A percentile compares a stretch with the other conserved stretches of the same genome.
Conservation (phyloP, 1,140 invertebrate genomes). For the Drosophila tani region DNA sequence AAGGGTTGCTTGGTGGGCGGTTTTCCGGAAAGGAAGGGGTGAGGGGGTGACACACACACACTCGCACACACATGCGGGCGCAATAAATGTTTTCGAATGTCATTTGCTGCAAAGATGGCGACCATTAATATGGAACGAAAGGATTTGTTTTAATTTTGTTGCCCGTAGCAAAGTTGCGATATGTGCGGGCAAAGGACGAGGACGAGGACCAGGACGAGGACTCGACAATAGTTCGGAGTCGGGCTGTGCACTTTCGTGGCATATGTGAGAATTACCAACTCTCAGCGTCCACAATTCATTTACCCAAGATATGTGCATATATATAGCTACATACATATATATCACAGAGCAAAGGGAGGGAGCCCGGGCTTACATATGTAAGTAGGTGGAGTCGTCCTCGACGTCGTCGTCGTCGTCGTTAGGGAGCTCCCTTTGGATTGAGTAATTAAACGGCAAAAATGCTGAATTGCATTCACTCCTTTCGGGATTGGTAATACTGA, state of each 20-base stretch:
- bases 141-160: conserved; percentile 83
- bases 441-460: conserved; percentile 63
- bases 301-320: conserved; percentile 9
- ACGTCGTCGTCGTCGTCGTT: neutral
- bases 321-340: neutral
- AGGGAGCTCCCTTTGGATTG: conserved; percentile 30
- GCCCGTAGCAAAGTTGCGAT: conserved; percentile 41
- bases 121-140: conserved; percentile 83
- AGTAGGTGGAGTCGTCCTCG: conserved; percentile 36
- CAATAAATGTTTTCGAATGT: conserved; percentile 84
- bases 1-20: conserved; percentile 38
- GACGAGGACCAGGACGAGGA: neutral
- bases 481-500: conserved; percentile 25
- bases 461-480: conserved; percentile 51
- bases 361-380: conserved; percentile 42
- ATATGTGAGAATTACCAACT: conserved; percentile 44
- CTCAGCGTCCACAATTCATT: conserved; percentile 32
- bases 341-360: neutral
- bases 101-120: conserved; percentile 81
- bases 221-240: conserved; percentile 44
- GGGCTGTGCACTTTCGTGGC: neutral
- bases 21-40: neutral
- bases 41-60: conserved; percentile 15
- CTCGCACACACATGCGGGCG: conserved; percentile 36
- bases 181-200: neutral